Evolutionary conservation across 2,797 vertebrate species (phyloP), one percentile per base, ranked within the genome.

Genomic region (Centropyge bicolor): DNA sequence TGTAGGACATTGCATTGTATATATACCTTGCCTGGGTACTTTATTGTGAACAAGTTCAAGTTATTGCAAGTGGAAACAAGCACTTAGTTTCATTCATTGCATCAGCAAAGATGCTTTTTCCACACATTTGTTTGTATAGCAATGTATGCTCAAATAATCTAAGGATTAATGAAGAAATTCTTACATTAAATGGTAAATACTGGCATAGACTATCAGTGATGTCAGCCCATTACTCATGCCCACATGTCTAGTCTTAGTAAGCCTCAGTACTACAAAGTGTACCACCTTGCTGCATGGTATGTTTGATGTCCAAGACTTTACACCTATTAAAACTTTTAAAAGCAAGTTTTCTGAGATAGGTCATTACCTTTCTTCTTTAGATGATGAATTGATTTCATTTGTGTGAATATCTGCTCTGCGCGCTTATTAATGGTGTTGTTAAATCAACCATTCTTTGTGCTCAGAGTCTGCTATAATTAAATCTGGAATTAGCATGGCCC

Each of bases 221-320:
- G 87, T 93, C 89, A 91, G 68, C 45, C 54, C 61, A 83, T 92
- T 92, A 87, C 85, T 92, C 84, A 85, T 72, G 24, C 60, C 72
- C 86, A 89, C 84, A 84, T 86, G 87, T 89, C 78, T 74, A 19
- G 73, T 90, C 76, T 86, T 55, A 46, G 66, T 75, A 46, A 81
- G 65, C 74, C 56, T 55, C 48, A 69, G n/a, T 66, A 24, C 49
- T 63, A 61, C 52, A 65, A 16, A 76, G 57, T 78, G 68, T 40
- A 76, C 43, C 70, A 81, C 66, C 63, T 83, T 73, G 70, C 48
- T 77, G 8, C 66, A 80, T 61, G 22, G 10, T 57, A 13, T 36
- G 31, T 76, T 80, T 83, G 43, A 73, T 52, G 36, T 75, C 49
- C 68, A 76, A 77, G 43, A 55, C 13, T 73, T 70, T 72, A 17